Base-by-base conservation (phyloP, 2,888 invertebrate species). In the Chaitophorus viminalis region DNA sequence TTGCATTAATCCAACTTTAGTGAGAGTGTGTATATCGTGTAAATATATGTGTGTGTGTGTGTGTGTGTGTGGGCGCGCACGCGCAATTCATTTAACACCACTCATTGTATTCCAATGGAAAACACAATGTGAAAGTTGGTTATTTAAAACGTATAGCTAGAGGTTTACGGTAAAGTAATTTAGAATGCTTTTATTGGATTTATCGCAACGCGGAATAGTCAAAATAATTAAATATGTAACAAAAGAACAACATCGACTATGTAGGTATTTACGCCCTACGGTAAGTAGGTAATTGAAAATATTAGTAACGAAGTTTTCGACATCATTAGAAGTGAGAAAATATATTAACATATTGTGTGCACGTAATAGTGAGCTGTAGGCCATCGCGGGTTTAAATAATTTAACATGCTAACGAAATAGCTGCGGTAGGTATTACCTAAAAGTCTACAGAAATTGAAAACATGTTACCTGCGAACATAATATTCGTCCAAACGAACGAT, bases 101-200 rank as follows among this genome's bases (percentile, higher is more conserved):
- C 54, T 54, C 18, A 78, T 78, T 78, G 78, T 54, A 21, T 33
- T 25, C 33, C 33, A 33, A 31, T 70, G 4, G 17, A 70, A 68
- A 29, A 70, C 17, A 70, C 70, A 70, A 78, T 78, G 54, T 54
- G 54, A 78, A 78, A 78, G 31, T 54, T 54, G 31, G 78, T 52
- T 52, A 78, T 78, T 54, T 33, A 54, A 54, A 54, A 78, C 9
- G 78, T 54, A 46, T 46, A 78, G 54, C 33, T 25, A 54, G 14
- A 33, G 77, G 11, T 77, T 52, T 54, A 31, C 78, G 54, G 33
- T 54, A 54, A 78, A 78, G 33, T 33, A 33, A 21, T 78, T 78
- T 54, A 54, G 14, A 78, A 25, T 78, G 78, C 33, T 78, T 78
- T 78, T 54, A 78, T 54, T 78, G 54, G 54, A 54, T 78, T 78